Evolutionary conservation across 2,797 vertebrate species (phyloP), one percentile per base, ranked within the genome.

Genomic region (Mallotus villosus): DNA sequence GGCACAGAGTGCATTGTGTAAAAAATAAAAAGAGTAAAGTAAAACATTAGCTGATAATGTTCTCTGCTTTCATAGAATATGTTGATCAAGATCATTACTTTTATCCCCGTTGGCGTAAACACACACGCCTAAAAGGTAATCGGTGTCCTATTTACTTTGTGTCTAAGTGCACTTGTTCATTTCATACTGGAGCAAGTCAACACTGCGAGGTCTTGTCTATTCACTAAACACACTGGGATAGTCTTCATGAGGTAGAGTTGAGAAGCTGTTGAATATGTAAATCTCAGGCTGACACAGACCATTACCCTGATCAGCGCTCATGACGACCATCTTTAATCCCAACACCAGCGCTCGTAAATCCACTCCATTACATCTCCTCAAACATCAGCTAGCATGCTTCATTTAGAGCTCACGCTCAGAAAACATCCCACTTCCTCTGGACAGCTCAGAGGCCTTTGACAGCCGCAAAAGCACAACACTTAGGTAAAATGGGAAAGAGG

Each of bases 281-380:
- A 91, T 86, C 77, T 87, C 81, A 69, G 75, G 85, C 84, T 86
- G 86, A 85, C 85, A 85, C 75, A 85, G 88, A 82, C 82, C 86
- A 90, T 89, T 88, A 90, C 84, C 83, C 80, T 80, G 85, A 89
- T 91, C 88, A 85, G 84, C 81, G 81, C 82, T 88, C 73, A 62
- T 88, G 87, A 90, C 89, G 84, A 78, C 80, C 84, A 59, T 86
- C 79, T 88, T 86, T 87, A 89, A 90, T 89, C 79, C 81, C 84
- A 81, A 84, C 85, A 87, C 85, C 80, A 59, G 83, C 81, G 84
- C 85, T 89, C 85, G 87, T 87, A 89, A 91, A 91, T 89, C 82
- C 72, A 78, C 79, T 83, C 85, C 85, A 87, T 89, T 83, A 87
- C 79, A 84, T 88, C 77, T 82, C 77, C 53, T 71, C 53, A 27